These are phyloP conservation scores for Whitmania pigra DNA, from an alignment of 1,140 invertebrate species.

Conservation along the genomic window DNA sequence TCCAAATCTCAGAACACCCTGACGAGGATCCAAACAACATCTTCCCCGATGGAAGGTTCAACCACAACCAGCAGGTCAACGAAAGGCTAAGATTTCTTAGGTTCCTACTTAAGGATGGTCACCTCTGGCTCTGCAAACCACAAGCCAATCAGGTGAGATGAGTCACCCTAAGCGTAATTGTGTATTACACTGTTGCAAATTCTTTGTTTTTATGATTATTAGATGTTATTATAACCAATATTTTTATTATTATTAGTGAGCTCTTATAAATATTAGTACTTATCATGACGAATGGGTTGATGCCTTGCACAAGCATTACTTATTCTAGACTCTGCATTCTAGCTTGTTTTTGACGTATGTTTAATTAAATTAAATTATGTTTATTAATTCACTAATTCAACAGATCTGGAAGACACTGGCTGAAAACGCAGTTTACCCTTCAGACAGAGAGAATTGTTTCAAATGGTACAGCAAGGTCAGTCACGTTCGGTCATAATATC, in stretches of 20 bases:
- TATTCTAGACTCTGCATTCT: no score
- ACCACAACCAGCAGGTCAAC: constrained; percentile 80
- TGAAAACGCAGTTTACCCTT: constrained; percentile 75
- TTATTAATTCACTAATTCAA: constrained; percentile 17
- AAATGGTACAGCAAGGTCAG: constrained; percentile 83
- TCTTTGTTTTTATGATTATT: not conserved
- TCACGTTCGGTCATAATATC: not conserved
- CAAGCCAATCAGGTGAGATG: constrained; percentile 67
- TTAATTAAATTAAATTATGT: no score
- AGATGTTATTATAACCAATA: not conserved
- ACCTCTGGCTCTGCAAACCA: constrained; percentile 85
- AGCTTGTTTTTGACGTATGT: no score
- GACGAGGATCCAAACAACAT: constrained; percentile 67
- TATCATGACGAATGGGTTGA: no score
- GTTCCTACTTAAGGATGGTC: constrained; percentile 61
- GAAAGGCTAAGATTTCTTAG: constrained; percentile 82
- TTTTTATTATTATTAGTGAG: not conserved
- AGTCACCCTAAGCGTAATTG: not conserved
- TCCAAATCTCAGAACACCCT: constrained; percentile 48
- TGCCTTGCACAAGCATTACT: no score
- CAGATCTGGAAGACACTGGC: constrained; percentile 87
- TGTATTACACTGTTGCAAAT: not conserved
- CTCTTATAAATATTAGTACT: no score
- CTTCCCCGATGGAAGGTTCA: constrained; percentile 74
- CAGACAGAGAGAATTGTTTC: constrained; percentile 89